Percentiles rank a stretch among this genome's conserved stretches.
These are phyloP conservation scores for Tetramorium bicarinatum DNA, from an alignment of 2,888 invertebrate genomes.

Conservation along the genomic window DNA sequence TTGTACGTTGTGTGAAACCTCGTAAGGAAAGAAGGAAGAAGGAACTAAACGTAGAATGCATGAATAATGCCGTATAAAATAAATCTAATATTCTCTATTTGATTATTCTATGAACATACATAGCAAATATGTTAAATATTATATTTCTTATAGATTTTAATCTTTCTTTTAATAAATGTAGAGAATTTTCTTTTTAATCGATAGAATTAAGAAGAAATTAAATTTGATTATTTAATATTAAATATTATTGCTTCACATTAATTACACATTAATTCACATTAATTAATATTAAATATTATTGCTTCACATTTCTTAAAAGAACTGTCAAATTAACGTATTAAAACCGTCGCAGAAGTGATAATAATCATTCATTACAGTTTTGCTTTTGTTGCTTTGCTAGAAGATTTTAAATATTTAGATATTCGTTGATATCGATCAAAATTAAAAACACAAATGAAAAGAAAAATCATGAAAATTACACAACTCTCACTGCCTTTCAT, in stretches of 20 bases:
- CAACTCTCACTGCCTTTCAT: constrained; percentile 17
- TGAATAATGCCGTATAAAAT: not conserved
- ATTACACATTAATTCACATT: no score
- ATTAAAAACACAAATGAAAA: not conserved
- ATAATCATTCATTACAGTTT: not conserved
- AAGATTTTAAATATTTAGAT: constrained; percentile 6
- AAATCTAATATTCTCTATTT: not conserved
- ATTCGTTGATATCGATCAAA: not conserved
- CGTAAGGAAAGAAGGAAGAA: not conserved
- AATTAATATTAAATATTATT: not conserved
- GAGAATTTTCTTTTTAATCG: not conserved
- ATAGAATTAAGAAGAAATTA: not conserved
- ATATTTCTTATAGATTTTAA: not conserved
- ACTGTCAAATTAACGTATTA: not conserved
- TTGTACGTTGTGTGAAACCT: not conserved
- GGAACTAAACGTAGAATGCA: not conserved
- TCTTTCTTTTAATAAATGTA: not conserved
- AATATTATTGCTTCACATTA: not conserved
- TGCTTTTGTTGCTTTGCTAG: not conserved
- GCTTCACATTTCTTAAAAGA: not conserved
- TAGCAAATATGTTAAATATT: not conserved
- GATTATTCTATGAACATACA: not conserved
- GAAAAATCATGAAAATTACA: constrained; percentile 16
- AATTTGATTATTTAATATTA: not conserved
- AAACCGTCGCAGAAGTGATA: not conserved